phyloP scores from a whole-genome alignment of 1,140 invertebrate genomes.

The Polypedilum vanderplanki region DNA sequence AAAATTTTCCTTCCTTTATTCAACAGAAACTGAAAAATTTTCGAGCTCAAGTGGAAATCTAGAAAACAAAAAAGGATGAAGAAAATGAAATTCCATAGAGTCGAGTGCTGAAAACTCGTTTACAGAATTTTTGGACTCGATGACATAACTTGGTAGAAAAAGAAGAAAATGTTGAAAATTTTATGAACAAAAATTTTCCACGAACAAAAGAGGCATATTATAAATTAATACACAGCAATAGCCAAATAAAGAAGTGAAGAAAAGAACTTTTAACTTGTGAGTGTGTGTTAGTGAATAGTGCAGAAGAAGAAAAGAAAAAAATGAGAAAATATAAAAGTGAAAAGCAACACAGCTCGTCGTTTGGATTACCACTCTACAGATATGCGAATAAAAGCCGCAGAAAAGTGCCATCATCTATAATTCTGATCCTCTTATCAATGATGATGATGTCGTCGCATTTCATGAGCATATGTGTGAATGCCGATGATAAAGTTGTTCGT shows the following conservation, averaged over 20 bases:
- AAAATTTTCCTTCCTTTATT: too few relatives aligned
- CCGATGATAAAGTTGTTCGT: conserved; percentile 13
- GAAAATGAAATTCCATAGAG: too few relatives aligned
- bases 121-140: too few relatives aligned
- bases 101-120: too few relatives aligned
- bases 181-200: not conserved
- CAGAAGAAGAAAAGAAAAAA: not conserved
- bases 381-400: conserved; percentile 9
- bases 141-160: not conserved
- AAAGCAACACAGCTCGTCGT: not conserved
- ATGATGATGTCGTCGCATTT: not conserved
- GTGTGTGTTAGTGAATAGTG: conserved; percentile 1
- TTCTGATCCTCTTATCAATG: conserved; percentile 23
- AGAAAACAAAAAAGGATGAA: too few relatives aligned
- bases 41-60: too few relatives aligned
- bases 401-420: conserved; percentile 22
- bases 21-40: too few relatives aligned
- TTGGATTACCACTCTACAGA: conserved; percentile 7
- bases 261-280: not conserved
- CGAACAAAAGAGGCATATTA: not conserved
- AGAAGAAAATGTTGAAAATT: not conserved
- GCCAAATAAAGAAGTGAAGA: not conserved
- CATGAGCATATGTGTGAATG: conserved; percentile 21
- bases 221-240: not conserved
- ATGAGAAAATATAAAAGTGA: not conserved